A percentile compares a stretch with the other conserved stretches of the same genome.
Evolutionary conservation across 2,797 vertebrate species (phyloP).

Genomic region (Macroramphosus scolopax): DNA sequence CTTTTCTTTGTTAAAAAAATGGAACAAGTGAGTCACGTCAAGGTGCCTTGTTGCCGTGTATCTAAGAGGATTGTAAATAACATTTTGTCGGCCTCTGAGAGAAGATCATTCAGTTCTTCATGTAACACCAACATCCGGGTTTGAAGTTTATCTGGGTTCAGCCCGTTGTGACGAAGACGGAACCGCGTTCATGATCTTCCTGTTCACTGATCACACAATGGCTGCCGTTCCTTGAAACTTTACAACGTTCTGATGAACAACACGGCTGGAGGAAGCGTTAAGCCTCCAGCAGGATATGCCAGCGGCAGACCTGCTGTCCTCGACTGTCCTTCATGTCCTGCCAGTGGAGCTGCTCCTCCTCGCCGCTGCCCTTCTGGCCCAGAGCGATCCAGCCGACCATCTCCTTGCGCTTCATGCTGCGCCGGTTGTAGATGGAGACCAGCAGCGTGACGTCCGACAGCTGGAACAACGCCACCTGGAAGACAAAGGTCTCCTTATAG

Average conservation of each 20-base stretch:
- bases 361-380: slow-evolving; percentile 92
- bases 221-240: too few species aligned
- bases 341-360: slow-evolving; percentile 93
- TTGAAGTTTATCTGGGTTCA: too few species aligned
- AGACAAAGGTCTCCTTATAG: slow-evolving; percentile 97
- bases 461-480: slow-evolving; percentile 97
- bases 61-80: background rate
- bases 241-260: too few species aligned
- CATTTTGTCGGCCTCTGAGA: slow-evolving; percentile 4
- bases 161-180: too few species aligned
- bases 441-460: slow-evolving; percentile 93
- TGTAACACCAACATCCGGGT: background rate
- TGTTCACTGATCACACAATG: background rate
- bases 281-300: slow-evolving; percentile 91
- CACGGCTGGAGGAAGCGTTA: slow-evolving; percentile 61
- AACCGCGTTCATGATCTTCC: slow-evolving; percentile 4
- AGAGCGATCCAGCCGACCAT: slow-evolving; percentile 96
- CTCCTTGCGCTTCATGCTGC: slow-evolving; percentile 95
- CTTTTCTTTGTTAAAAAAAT: too few species aligned
- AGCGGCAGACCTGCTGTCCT: slow-evolving; percentile 89
- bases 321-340: slow-evolving; percentile 90
- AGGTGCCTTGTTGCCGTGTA: background rate
- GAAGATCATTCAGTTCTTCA: background rate
- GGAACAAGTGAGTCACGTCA: too few species aligned
- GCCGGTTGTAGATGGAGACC: slow-evolving; percentile 90